Evolutionary conservation across 1,140 invertebrate genomes (phyloP).

Genomic region (Eumeta japonica): DNA sequence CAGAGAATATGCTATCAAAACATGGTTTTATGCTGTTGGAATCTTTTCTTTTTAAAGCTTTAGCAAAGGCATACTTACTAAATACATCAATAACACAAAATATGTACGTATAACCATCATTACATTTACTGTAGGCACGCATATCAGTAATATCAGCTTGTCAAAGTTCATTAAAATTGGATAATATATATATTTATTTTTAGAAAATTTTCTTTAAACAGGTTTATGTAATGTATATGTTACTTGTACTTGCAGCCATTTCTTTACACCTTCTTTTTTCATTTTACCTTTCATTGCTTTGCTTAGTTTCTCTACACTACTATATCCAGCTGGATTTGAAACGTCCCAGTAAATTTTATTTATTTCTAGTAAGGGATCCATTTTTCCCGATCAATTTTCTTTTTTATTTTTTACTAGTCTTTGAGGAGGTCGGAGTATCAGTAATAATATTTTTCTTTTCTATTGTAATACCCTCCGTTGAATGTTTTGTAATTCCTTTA

Average conservation of each 20-base stretch:
- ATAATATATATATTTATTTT: constrained; percentile 10
- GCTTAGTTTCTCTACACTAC: too few relatives aligned
- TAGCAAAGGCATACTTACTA: constrained; percentile 36
- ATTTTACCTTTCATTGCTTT: constrained; percentile 15
- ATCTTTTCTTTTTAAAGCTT: constrained; percentile 33
- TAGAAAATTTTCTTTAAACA: constrained; percentile 10
- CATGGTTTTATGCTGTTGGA: constrained; percentile 11
- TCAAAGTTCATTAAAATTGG: constrained; percentile 14
- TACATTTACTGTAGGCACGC: constrained; percentile 12
- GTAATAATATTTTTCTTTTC: too few relatives aligned
- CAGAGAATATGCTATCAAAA: constrained; percentile 16
- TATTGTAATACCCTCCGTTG: too few relatives aligned
- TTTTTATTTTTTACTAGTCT: constrained; percentile 8
- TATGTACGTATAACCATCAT: constrained; percentile 33
- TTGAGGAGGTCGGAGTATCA: too few relatives aligned
- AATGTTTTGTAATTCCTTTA: too few relatives aligned
- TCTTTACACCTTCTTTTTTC: too few relatives aligned
- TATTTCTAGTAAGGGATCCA: too few relatives aligned
- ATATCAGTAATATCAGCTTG: constrained; percentile 17
- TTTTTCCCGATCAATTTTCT: too few relatives aligned
- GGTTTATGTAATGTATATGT: constrained; percentile 16
- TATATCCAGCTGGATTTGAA: too few relatives aligned
- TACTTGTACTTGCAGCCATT: constrained; percentile 16
- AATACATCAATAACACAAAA: constrained; percentile 44
- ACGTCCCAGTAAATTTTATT: constrained; percentile 15